Evolutionary conservation across 1,140 invertebrate species (phyloP).

Genomic region (Sycophaga agraensis): DNA sequence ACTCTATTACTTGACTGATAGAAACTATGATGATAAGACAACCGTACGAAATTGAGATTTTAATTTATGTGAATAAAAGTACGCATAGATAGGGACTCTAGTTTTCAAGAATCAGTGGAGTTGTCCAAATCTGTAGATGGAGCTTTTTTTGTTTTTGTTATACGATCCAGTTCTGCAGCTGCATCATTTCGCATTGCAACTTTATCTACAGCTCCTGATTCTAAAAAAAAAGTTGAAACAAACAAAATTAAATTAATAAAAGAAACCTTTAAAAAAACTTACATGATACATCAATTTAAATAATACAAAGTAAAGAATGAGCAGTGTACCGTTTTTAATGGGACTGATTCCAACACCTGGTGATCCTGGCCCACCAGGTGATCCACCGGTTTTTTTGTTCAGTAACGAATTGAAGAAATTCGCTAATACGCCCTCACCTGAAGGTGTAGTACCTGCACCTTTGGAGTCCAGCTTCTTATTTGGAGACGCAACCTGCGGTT

Average conservation of each 20-base stretch:
- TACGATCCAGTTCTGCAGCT: slow-evolving; percentile 87
- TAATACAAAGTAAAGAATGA: too few species aligned
- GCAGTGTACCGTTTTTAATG: slow-evolving; percentile 43
- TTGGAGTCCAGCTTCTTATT: slow-evolving; percentile 56
- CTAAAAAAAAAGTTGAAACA: slow-evolving; percentile 39
- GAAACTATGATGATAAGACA: slow-evolving; percentile 8
- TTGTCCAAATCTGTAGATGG: slow-evolving; percentile 50
- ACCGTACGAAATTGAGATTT: not conserved
- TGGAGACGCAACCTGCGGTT: slow-evolving; percentile 49
- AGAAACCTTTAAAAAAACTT: not conserved
- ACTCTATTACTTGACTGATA: slow-evolving; percentile 5
- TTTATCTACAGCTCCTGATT: slow-evolving; percentile 59
- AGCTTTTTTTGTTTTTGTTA: slow-evolving; percentile 73
- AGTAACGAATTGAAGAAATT: slow-evolving; percentile 98
- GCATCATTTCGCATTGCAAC: slow-evolving; percentile 81
- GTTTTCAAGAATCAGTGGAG: slow-evolving; percentile 47
- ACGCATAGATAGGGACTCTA: too few species aligned
- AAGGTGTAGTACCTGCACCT: slow-evolving; percentile 61
- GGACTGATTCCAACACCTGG: slow-evolving; percentile 49
- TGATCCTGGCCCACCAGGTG: slow-evolving; percentile 58
- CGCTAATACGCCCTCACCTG: slow-evolving; percentile 91
- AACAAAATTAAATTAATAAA: slow-evolving; percentile 2
- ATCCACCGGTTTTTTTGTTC: slow-evolving; percentile 81
- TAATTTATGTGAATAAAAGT: not conserved
- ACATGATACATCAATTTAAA: too few species aligned